These are phyloP conservation scores for Ethmia dodecea DNA, from an alignment of 2,888 invertebrate species.

Conservation along the genomic window DNA sequence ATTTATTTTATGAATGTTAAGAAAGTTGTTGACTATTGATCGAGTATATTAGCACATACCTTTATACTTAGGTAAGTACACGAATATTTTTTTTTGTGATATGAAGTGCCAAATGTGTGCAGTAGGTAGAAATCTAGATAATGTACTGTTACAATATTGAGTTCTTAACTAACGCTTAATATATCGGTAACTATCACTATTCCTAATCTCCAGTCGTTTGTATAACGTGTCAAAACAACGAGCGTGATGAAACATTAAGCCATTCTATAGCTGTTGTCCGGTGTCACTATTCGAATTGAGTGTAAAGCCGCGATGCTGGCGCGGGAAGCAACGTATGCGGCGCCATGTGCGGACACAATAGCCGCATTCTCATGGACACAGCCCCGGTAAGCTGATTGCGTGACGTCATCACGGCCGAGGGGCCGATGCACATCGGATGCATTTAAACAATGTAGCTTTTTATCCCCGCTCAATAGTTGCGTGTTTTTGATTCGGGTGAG, in stretches of 20 bases:
- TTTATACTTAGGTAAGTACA: no score
- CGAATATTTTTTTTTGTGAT: no score
- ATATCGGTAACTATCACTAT: no score
- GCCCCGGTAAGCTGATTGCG: slow-evolving; percentile 75
- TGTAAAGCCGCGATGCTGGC: slow-evolving; percentile 13
- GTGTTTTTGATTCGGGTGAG: no score
- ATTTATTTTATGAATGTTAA: no score
- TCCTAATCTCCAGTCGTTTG: background rate
- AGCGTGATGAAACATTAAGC: slow-evolving; percentile 1
- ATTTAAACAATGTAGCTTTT: slow-evolving; percentile 12
- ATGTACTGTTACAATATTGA: no score
- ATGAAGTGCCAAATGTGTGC: no score
- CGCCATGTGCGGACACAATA: slow-evolving; percentile 72
- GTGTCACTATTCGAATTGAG: slow-evolving; percentile 28
- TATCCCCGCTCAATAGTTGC: slow-evolving; percentile 3
- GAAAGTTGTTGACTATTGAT: no score
- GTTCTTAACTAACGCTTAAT: no score
- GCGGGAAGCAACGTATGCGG: slow-evolving; percentile 64
- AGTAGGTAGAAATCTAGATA: no score
- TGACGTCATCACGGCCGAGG: slow-evolving; percentile 56
- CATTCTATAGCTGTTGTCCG: slow-evolving; percentile 19
- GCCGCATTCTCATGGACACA: slow-evolving; percentile 75
- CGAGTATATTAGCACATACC: no score
- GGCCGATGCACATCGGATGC: slow-evolving; percentile 27
- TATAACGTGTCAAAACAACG: background rate